Conservation (phyloP, 1,140 invertebrate species). For the Eueides isabella region DNA sequence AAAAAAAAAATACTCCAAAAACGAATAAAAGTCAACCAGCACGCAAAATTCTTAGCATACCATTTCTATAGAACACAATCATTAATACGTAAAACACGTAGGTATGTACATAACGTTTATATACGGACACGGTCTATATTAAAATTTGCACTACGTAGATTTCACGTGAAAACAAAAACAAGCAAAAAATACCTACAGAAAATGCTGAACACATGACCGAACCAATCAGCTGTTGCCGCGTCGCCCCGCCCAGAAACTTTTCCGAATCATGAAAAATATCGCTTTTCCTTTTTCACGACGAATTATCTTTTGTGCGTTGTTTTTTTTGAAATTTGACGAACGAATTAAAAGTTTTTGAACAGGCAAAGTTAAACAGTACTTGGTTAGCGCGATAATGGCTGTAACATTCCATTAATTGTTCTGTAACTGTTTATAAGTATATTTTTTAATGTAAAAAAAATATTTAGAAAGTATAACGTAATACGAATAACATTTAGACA, state of each 20-base stretch:
- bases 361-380: not conserved
- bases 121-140: conserved; percentile 33
- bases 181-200: conserved; percentile 79
- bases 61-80: conserved; percentile 12
- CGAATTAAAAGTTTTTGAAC: not conserved
- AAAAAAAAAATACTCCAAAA: not conserved
- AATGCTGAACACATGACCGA: conserved; percentile 72
- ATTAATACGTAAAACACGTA: no score
- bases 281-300: conserved; percentile 57
- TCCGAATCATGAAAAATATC: conserved; percentile 72
- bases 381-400: not conserved
- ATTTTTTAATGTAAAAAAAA: no score
- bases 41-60: not conserved
- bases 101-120: conserved; percentile 28
- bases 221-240: conserved; percentile 76
- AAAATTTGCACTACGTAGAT: conserved; percentile 40
- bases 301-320: conserved; percentile 20
- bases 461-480: not conserved
- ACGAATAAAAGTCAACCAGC: not conserved
- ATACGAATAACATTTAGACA: not conserved
- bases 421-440: not conserved
- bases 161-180: conserved; percentile 50
- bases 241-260: conserved; percentile 74
- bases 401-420: not conserved
- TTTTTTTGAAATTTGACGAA: conserved; percentile 7